phyloP scores from a whole-genome alignment of 2,113 vertebrate species.

The Chlorodrepanis virens region DNA sequence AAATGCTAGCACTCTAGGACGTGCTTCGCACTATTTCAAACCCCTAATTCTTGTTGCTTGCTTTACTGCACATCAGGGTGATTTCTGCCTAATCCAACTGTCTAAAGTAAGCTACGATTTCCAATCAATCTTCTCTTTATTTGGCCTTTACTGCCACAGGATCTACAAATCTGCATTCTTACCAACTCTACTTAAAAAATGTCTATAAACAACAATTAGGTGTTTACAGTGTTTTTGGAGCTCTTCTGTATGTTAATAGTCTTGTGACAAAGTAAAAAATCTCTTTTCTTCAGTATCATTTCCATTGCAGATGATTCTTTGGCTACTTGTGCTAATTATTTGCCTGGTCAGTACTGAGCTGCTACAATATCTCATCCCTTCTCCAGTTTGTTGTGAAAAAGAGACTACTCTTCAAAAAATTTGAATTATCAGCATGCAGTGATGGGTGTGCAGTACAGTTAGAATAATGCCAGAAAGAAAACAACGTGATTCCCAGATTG shows the following conservation, averaged over 20 bases:
- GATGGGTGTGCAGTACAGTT: not conserved
- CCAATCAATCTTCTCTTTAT: slow-evolving; percentile 26
- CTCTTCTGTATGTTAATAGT: not conserved
- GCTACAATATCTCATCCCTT: not conserved
- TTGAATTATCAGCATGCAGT: not conserved
- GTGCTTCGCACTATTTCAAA: not conserved
- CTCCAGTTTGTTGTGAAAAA: not conserved
- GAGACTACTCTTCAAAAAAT: not conserved
- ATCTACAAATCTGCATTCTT: not conserved
- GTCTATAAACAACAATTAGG: slow-evolving; percentile 18
- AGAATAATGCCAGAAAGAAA: not conserved
- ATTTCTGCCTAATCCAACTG: slow-evolving; percentile 49
- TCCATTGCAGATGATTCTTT: not conserved
- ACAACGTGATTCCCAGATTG: not conserved
- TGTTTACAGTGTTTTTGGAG: not conserved
- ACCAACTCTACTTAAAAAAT: not conserved
- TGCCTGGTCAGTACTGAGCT: not conserved
- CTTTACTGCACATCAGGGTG: slow-evolving; percentile 43
- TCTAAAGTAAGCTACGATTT: slow-evolving; percentile 14
- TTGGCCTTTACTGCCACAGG: not conserved
- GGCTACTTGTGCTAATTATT: not conserved
- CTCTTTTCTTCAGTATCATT: not conserved
- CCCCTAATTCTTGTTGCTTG: slow-evolving; percentile 22
- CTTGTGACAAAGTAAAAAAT: not conserved
- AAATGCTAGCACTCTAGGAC: slow-evolving; percentile 43